phyloP scores from a whole-genome alignment of 2,888 invertebrate species.

The Zootermopsis nevadensis region DNA sequence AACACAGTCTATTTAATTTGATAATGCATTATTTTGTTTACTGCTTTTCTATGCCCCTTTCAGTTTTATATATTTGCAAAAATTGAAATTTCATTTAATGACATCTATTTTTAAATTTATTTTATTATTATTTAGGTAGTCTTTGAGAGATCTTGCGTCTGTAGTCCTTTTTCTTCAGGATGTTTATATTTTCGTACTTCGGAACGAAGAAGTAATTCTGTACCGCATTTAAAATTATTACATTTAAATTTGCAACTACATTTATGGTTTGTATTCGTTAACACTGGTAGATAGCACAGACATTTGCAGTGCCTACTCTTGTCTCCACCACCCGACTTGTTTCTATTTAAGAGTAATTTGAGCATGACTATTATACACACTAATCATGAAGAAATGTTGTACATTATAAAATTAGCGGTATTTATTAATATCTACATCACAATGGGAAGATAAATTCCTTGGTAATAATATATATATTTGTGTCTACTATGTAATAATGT shows the following conservation, averaged over 20 bases:
- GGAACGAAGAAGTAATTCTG: not conserved
- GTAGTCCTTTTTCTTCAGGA: not conserved
- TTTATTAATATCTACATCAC: not conserved
- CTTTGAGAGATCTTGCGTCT: not conserved
- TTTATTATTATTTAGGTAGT: not conserved
- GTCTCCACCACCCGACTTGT: not conserved
- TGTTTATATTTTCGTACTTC: not conserved
- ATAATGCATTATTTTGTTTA: too few relatives aligned
- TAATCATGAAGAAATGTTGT: not conserved
- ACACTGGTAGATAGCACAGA: not conserved
- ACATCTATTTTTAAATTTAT: not conserved
- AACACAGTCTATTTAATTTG: too few relatives aligned
- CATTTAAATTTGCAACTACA: not conserved
- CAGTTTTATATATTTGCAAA: not conserved
- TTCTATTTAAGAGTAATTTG: slow-evolving; percentile 18
- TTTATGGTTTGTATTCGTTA: not conserved
- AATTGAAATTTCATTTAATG: not conserved
- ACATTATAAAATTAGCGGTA: not conserved
- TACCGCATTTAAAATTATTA: not conserved
- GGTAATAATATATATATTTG: not conserved
- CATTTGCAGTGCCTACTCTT: not conserved
- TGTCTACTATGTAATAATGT: slow-evolving; percentile 11
- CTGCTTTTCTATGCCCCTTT: not conserved
- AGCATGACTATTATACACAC: slow-evolving; percentile 23
- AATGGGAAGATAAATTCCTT: not conserved